These are phyloP conservation scores for Notarius quadriscutis DNA, from an alignment of 2,113 vertebrate species.

Conservation along the genomic window DNA sequence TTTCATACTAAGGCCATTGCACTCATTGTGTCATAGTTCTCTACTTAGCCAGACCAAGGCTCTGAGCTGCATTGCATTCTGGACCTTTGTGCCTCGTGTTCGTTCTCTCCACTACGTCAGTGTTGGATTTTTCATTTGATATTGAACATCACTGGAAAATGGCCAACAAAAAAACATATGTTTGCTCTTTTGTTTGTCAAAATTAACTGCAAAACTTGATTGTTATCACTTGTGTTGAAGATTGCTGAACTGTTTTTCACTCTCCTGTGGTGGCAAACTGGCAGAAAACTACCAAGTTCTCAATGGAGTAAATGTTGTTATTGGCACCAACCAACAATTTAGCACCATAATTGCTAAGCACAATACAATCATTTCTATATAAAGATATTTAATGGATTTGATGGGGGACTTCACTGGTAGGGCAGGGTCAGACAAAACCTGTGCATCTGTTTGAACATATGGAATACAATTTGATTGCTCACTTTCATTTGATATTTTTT, in stretches of 20 bases:
- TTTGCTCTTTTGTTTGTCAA: not conserved
- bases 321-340: not conserved
- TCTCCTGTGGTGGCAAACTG: not conserved
- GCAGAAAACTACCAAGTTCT: not conserved
- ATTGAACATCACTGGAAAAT: not conserved
- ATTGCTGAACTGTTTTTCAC: not conserved
- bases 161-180: not conserved
- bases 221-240: not conserved
- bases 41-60: not conserved
- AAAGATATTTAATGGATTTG: not conserved
- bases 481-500: not conserved
- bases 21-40: not conserved
- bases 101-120: not conserved
- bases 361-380: not conserved
- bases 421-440: not conserved
- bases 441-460: not conserved
- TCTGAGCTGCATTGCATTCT: not conserved
- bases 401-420: not conserved
- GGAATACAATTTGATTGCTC: not conserved
- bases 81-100: not conserved
- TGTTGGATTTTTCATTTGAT: not conserved
- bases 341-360: not conserved
- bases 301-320: not conserved
- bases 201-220: not conserved
- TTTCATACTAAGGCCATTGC: not conserved